Conservation (phyloP, 2,113 vertebrate species). For the Vimba vimba region DNA sequence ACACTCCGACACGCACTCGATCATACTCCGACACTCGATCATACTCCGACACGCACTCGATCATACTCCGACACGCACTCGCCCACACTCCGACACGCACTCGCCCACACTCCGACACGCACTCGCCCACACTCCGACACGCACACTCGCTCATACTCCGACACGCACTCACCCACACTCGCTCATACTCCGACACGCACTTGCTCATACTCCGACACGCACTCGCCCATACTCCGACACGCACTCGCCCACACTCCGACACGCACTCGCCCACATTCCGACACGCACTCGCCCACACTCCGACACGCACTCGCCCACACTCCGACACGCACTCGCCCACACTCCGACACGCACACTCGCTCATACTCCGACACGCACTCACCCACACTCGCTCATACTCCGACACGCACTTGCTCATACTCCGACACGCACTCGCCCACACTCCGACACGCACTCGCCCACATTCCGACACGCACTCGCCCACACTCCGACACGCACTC, state of each 20-base stretch:
- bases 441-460: neutral
- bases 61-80: neutral
- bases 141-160: slow-evolving; percentile 52
- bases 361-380: no score
- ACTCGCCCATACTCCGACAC: neutral
- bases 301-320: no score
- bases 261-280: no score
- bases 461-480: neutral
- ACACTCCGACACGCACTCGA: neutral
- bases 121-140: neutral
- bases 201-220: neutral
- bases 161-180: accelerated
- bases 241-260: accelerated
- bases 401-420: neutral
- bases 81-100: accelerated
- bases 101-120: neutral
- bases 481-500: neutral
- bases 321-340: no score
- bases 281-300: no score
- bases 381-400: neutral
- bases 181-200: neutral
- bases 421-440: neutral
- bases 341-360: no score
- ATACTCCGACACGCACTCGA: neutral
- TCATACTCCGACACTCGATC: neutral